Percentiles rank a stretch among this genome's conserved stretches.
These are phyloP conservation scores for Lasius platythorax DNA, from an alignment of 2,888 invertebrate genomes.

Conservation along the genomic window DNA sequence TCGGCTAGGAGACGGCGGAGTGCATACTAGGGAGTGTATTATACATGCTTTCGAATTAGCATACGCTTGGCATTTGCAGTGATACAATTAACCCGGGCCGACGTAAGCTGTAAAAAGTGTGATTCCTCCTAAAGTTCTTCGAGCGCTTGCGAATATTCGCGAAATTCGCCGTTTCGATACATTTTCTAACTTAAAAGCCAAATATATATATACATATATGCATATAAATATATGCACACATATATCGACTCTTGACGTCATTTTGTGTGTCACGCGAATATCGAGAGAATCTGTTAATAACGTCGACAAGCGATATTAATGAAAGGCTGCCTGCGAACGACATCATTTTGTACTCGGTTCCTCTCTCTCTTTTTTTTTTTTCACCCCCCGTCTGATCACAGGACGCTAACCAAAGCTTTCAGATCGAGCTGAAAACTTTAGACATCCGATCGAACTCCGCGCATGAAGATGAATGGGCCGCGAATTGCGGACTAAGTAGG, in stretches of 20 bases:
- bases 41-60: conserved; percentile 55
- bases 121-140: conserved; percentile 31
- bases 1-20: conserved; percentile 49
- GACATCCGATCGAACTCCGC: conserved; percentile 61
- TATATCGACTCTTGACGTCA: conserved; percentile 2
- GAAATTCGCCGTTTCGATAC: background rate
- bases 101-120: conserved; percentile 8
- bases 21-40: conserved; percentile 52
- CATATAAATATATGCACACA: background rate
- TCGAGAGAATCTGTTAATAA: conserved; percentile 32
- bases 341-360: conserved; percentile 27
- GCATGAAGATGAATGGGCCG: conserved; percentile 76
- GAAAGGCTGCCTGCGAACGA: conserved; percentile 45
- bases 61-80: conserved; percentile 48
- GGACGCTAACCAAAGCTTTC: conserved; percentile 50
- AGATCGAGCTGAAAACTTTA: conserved; percentile 55
- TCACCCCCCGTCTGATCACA: background rate
- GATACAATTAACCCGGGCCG: conserved; percentile 51
- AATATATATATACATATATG: background rate
- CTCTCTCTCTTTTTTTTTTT: background rate
- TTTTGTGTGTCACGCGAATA: background rate
- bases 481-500: conserved; percentile 79
- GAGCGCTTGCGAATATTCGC: background rate
- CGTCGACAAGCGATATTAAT: conserved; percentile 29
- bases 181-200: background rate